Conservation (phyloP, 2,888 invertebrate species). For the Thalpophila matura region DNA sequence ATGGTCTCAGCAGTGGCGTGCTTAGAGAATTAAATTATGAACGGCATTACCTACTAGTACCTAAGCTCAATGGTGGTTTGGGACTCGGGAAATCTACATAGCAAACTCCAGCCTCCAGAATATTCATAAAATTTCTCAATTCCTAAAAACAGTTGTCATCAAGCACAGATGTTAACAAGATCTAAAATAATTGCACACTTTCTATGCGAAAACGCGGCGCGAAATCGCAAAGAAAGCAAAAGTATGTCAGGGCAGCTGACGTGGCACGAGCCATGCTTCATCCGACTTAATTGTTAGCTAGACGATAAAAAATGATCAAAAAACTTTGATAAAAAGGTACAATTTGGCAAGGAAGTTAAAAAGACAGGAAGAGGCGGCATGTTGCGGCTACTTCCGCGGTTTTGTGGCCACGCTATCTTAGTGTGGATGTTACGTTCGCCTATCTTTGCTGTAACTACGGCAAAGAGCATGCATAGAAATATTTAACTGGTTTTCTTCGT, state of each 20-base stretch:
- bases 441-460: neutral
- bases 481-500: neutral
- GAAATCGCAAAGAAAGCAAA: constrained; percentile 75
- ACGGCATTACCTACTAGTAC: no score
- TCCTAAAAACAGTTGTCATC: constrained; percentile 33
- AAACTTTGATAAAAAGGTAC: constrained; percentile 76
- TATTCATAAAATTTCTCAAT: neutral
- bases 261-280: constrained; percentile 84
- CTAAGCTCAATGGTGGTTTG: no score
- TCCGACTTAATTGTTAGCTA: constrained; percentile 76
- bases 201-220: constrained; percentile 59
- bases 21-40: no score
- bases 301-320: constrained; percentile 71
- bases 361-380: constrained; percentile 88
- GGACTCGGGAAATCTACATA: no score
- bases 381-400: constrained; percentile 88
- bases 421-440: constrained; percentile 67
- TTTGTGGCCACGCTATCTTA: constrained; percentile 59
- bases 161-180: constrained; percentile 50
- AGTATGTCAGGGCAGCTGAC: constrained; percentile 77
- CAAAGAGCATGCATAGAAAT: neutral
- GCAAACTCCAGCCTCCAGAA: no score
- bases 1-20: no score
- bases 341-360: constrained; percentile 84
- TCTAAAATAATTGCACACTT: constrained; percentile 51